These are phyloP conservation scores for Acestrorhynchus altus DNA, from an alignment of 2,797 vertebrate species.

Conservation along the genomic window DNA sequence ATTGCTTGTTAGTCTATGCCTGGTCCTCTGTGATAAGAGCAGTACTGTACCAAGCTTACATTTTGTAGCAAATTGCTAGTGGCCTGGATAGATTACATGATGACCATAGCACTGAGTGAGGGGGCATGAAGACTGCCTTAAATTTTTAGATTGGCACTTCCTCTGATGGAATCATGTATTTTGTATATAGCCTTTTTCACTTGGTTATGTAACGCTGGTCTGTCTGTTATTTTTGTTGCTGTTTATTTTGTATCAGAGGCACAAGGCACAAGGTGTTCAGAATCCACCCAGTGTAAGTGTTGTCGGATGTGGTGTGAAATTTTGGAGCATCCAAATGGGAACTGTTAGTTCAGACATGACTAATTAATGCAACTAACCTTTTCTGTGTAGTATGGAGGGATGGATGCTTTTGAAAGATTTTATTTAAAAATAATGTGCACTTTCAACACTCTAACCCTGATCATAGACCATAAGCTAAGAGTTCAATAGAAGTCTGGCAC, in stretches of 20 bases:
- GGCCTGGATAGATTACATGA: constrained; percentile 38
- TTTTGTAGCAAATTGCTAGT: constrained; percentile 25
- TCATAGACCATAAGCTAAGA: no score
- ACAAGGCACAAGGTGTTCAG: constrained; percentile 35
- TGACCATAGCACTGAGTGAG: constrained; percentile 6
- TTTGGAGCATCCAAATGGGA: not conserved
- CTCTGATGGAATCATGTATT: not conserved
- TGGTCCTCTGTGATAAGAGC: not conserved
- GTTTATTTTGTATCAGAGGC: constrained; percentile 59
- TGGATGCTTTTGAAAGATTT: not conserved
- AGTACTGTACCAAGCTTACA: constrained; percentile 12
- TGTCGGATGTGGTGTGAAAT: constrained; percentile 8
- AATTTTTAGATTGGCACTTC: not conserved
- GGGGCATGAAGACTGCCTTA: not conserved
- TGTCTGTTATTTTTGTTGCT: not conserved
- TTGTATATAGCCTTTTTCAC: not conserved
- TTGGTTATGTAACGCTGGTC: no score
- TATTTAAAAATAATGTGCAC: not conserved
- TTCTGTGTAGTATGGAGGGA: not conserved
- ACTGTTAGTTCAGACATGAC: not conserved
- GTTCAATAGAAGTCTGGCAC: not conserved
- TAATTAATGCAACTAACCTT: not conserved
- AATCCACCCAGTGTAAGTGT: constrained; percentile 50
- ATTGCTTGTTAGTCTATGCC: not conserved
- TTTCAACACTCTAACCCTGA: not conserved